phyloP scores from a whole-genome alignment of 2,888 invertebrate species.

The Allygus modestus region DNA sequence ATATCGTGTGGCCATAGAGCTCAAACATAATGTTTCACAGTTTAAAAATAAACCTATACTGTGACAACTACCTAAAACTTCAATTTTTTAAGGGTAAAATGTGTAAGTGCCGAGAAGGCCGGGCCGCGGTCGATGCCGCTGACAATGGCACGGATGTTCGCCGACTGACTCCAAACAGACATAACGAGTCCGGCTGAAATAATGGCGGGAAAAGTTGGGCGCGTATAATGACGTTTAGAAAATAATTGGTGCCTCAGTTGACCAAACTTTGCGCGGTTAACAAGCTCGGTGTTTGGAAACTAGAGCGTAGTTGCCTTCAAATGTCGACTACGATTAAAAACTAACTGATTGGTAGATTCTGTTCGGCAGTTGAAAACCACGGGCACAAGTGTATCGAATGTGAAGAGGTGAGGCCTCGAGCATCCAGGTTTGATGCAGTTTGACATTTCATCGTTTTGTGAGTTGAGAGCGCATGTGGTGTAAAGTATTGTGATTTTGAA shows the following conservation, averaged over 20 bases:
- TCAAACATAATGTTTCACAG: too few species aligned
- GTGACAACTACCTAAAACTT: too few species aligned
- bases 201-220: conserved; percentile 56
- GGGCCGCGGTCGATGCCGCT: background rate
- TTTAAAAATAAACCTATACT: too few species aligned
- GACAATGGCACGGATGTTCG: conserved; percentile 50
- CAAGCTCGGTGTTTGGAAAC: conserved; percentile 38
- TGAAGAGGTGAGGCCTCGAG: too few species aligned
- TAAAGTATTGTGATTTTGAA: too few species aligned
- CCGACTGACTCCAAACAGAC: conserved; percentile 49
- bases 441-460: too few species aligned
- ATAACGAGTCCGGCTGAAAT: conserved; percentile 56
- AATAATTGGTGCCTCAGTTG: conserved; percentile 56
- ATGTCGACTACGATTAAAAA: conserved; percentile 5
- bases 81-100: too few species aligned
- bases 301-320: background rate
- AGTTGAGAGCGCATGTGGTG: too few species aligned
- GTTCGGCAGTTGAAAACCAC: background rate
- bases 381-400: background rate
- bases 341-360: conserved; percentile 6
- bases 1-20: too few species aligned
- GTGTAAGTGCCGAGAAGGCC: too few species aligned
- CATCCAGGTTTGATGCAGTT: too few species aligned
- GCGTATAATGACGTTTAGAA: conserved; percentile 58
- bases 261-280: conserved; percentile 41